Percentiles rank a stretch among this genome's conserved stretches.
Conservation (phyloP, 23 tunicate genomes). For the Pegea sp. region DNA sequence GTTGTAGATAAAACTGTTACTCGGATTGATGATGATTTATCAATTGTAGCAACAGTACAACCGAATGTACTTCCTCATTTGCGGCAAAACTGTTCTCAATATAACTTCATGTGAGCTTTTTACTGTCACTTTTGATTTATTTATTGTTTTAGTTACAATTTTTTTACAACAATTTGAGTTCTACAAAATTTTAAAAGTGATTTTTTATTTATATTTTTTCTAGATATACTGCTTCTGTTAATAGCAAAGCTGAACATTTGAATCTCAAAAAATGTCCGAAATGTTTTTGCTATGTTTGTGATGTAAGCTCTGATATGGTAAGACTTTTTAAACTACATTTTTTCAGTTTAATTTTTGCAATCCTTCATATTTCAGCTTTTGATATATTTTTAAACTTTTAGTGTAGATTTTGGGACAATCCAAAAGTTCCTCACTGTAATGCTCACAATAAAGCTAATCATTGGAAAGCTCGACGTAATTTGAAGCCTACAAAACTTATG, state of each 20-base stretch:
- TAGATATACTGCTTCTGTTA: slow-evolving; percentile 36
- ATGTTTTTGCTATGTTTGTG: slow-evolving; percentile 77
- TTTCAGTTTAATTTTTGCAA: background rate
- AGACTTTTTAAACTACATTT: background rate
- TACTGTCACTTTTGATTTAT: background rate
- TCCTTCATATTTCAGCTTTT: background rate
- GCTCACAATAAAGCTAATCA: slow-evolving; percentile 51
- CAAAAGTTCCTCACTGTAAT: slow-evolving; percentile 43
- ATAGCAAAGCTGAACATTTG: slow-evolving; percentile 3
- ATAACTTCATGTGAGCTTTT: slow-evolving; percentile 45
- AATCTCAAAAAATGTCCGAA: slow-evolving; percentile 35
- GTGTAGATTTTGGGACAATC: slow-evolving; percentile 30
- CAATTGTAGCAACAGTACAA: slow-evolving; percentile 40
- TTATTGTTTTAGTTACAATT: background rate
- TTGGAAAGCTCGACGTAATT: slow-evolving; percentile 73
- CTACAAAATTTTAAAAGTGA: background rate
- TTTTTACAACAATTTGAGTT: background rate
- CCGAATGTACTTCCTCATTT: slow-evolving; percentile 71
- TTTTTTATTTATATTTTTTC: background rate
- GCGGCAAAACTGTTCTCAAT: slow-evolving; percentile 54
- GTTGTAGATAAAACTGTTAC: slow-evolving; percentile 25
- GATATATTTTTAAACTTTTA: slow-evolving; percentile 1
- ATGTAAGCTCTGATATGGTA: slow-evolving; percentile 43
- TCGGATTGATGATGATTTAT: slow-evolving; percentile 66
- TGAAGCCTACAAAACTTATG: slow-evolving; percentile 61